These are phyloP conservation scores for Drosophila mauritiana DNA, from an alignment of 1,140 invertebrate species.

Conservation along the genomic window DNA sequence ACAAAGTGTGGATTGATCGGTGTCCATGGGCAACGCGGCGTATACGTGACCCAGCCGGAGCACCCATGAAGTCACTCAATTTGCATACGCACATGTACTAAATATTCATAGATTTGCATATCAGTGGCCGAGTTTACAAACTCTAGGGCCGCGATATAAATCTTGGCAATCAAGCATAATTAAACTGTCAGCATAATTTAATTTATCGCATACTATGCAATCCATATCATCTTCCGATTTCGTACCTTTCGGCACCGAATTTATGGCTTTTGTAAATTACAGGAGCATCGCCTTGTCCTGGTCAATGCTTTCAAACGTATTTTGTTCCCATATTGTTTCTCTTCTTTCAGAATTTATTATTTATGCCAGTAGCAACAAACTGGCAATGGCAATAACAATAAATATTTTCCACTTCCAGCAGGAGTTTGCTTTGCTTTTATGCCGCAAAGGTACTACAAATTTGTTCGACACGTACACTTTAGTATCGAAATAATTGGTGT, in stretches of 20 bases:
- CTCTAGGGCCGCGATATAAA: constrained; percentile 52
- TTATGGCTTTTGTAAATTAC: constrained; percentile 51
- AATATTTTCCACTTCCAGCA: constrained; percentile 35
- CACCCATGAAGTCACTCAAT: constrained; percentile 7
- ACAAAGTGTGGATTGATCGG: constrained; percentile 42
- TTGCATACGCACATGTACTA: constrained; percentile 65
- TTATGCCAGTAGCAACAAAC: constrained; percentile 38
- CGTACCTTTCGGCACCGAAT: constrained; percentile 16
- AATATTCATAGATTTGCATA: constrained; percentile 74
- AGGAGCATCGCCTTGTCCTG: constrained; percentile 22
- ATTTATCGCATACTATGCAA: constrained; percentile 58
- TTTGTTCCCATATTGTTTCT: constrained; percentile 20
- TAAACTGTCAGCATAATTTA: constrained; percentile 79
- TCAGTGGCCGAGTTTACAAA: constrained; percentile 47
- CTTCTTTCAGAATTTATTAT: constrained; percentile 54
- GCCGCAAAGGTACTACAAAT: neutral
- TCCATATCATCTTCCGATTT: constrained; percentile 1
- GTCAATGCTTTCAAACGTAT: constrained; percentile 7
- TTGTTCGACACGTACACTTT: neutral
- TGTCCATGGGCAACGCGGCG: constrained; percentile 16
- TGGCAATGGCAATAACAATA: constrained; percentile 57
- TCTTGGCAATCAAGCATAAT: constrained; percentile 60
- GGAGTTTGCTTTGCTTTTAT: neutral
- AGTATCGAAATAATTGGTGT: constrained; percentile 10
- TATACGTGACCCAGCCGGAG: constrained; percentile 4